phyloP scores from a whole-genome alignment of 2,113 vertebrate genomes.

The Geococcyx californianus region DNA sequence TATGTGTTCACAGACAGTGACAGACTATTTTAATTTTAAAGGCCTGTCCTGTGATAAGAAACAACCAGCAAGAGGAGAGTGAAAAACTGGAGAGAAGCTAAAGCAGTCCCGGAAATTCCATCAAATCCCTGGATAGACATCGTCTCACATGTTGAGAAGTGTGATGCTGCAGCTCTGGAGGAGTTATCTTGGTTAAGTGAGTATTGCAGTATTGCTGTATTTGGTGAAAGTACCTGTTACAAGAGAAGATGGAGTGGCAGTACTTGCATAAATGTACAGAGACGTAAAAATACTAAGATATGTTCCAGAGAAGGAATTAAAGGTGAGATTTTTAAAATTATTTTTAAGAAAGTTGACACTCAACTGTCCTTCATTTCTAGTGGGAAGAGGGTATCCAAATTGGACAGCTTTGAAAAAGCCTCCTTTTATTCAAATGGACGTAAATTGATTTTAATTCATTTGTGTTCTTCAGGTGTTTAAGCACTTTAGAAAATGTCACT shows the following conservation, averaged over 20 bases:
- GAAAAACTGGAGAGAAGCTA: slow-evolving; percentile 28
- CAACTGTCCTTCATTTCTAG: neutral
- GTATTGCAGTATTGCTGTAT: neutral
- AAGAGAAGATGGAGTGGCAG: neutral
- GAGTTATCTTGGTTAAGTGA: neutral
- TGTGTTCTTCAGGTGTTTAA: slow-evolving; percentile 14
- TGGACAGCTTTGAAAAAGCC: neutral
- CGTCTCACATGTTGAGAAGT: slow-evolving; percentile 18
- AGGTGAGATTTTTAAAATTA: neutral
- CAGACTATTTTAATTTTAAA: slow-evolving; percentile 23
- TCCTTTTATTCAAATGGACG: neutral
- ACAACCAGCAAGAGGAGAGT: slow-evolving; percentile 8
- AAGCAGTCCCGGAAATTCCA: slow-evolving; percentile 38
- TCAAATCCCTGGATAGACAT: neutral
- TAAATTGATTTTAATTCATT: slow-evolving; percentile 3
- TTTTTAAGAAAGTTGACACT: neutral
- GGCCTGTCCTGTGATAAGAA: neutral
- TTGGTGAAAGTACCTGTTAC: neutral
- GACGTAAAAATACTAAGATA: neutral
- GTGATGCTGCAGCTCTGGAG: slow-evolving; percentile 6
- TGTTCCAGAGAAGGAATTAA: neutral
- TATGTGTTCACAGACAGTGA: neutral
- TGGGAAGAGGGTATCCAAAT: neutral
- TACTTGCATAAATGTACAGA: neutral
- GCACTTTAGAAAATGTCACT: slow-evolving; percentile 29